Conservation (phyloP, 1,140 invertebrate species). For the Bradysia coprophila region DNA sequence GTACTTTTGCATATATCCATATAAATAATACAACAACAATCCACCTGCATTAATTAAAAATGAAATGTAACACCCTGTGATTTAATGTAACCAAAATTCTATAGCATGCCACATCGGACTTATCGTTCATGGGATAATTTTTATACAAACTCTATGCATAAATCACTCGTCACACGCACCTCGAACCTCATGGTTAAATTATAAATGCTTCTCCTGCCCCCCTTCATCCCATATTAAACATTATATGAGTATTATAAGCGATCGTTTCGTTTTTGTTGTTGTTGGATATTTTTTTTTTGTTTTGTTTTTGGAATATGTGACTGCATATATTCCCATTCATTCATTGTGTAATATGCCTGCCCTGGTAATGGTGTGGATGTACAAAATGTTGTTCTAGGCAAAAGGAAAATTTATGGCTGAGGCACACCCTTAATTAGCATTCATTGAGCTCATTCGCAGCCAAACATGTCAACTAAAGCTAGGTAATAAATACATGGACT, state of each 20-base stretch:
- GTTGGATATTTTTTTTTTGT: no score
- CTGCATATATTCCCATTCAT: no score
- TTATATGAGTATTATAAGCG: no score
- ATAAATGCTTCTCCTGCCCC: no score
- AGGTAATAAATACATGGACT: neutral
- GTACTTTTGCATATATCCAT: no score
- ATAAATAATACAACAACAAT: no score
- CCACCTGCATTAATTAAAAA: neutral
- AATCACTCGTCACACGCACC: neutral
- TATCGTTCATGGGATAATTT: neutral
- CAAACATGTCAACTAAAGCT: neutral
- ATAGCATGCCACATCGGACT: neutral
- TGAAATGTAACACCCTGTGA: neutral
- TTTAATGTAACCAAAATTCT: neutral
- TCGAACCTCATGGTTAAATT: no score
- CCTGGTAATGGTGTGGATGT: no score
- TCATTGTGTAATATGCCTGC: no score
- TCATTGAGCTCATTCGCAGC: neutral
- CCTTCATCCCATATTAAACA: no score
- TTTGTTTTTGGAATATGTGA: no score
- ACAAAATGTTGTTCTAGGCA: neutral
- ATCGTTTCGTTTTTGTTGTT: no score
- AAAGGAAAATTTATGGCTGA: neutral
- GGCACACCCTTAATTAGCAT: slow-evolving; percentile 1
- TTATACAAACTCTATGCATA: neutral